These are phyloP conservation scores for Dicranocentrus wangi DNA, from an alignment of 2,888 invertebrate species.

Conservation along the genomic window DNA sequence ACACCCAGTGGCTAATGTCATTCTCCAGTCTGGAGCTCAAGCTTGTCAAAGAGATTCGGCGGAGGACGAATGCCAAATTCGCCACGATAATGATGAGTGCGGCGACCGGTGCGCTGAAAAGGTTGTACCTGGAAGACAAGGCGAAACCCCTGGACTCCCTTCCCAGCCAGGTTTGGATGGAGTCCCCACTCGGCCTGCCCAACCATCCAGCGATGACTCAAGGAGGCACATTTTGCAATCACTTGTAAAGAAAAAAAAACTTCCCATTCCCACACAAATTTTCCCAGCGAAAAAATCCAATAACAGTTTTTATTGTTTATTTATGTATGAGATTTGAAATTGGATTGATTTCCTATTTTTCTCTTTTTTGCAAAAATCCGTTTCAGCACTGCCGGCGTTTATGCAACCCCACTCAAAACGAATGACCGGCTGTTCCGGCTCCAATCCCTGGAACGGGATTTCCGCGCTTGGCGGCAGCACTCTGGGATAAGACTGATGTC, in stretches of 20 bases:
- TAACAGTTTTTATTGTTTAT: background rate
- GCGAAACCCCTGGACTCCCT: background rate
- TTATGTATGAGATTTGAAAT: background rate
- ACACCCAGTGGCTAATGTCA: slow-evolving; percentile 39
- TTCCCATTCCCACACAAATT: background rate
- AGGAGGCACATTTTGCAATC: slow-evolving; percentile 52
- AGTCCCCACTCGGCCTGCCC: slow-evolving; percentile 36
- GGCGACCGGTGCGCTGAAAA: slow-evolving; percentile 39
- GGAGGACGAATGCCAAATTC: slow-evolving; percentile 54
- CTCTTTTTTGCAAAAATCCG: background rate
- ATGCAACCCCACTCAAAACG: slow-evolving; percentile 25
- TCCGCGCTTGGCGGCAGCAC: slow-evolving; percentile 30
- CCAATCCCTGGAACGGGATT: slow-evolving; percentile 29
- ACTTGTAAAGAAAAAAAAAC: slow-evolving; percentile 33
- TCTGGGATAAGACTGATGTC: slow-evolving; percentile 39
- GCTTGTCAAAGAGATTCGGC: slow-evolving; percentile 40
- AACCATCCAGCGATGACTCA: slow-evolving; percentile 56
- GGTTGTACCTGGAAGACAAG: slow-evolving; percentile 43
- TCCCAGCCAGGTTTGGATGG: slow-evolving; percentile 36
- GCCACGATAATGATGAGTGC: slow-evolving; percentile 49
- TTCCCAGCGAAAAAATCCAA: background rate
- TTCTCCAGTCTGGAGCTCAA: slow-evolving; percentile 35
- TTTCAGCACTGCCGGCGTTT: slow-evolving; percentile 45
- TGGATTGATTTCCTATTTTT: background rate
- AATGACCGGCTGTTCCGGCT: slow-evolving; percentile 27